phyloP scores from a whole-genome alignment of 2,888 invertebrate genomes.

The Aquatica leii region DNA sequence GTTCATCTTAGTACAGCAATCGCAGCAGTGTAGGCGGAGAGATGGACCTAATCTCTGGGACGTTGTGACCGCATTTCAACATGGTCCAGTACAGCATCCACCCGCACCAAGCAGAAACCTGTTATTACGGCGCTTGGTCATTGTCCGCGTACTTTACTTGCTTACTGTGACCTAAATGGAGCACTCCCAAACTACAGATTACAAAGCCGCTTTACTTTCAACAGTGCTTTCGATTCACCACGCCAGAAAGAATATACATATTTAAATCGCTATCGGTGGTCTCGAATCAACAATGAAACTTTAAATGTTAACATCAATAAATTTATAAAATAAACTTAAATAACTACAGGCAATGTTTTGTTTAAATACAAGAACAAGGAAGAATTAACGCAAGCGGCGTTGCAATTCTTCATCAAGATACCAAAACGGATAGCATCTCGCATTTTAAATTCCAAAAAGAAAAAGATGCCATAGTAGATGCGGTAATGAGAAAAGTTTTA shows the following conservation, averaged over 20 bases:
- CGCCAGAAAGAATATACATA: background rate
- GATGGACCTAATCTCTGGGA: conserved; percentile 47
- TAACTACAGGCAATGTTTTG: conserved; percentile 6
- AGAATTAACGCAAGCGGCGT: conserved; percentile 1
- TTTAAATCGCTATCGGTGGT: conserved; percentile 11
- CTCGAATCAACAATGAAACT: conserved; percentile 4
- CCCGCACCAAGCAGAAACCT: conserved; percentile 58
- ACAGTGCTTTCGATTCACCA: conserved; percentile 21
- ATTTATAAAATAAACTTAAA: conserved; percentile 7
- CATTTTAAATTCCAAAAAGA: background rate
- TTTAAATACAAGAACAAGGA: conserved; percentile 9
- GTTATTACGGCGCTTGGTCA: conserved; percentile 56
- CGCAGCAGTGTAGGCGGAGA: conserved; percentile 45
- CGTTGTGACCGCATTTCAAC: conserved; percentile 49
- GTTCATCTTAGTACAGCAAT: conserved; percentile 12
- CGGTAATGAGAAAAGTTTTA: background rate
- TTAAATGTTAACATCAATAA: conserved; percentile 1
- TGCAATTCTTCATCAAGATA: conserved; percentile 1
- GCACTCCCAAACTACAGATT: conserved; percentile 54
- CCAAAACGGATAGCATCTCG: background rate
- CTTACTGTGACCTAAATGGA: conserved; percentile 57
- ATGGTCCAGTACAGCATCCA: conserved; percentile 53
- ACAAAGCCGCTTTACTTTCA: conserved; percentile 46
- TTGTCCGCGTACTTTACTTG: conserved; percentile 57
- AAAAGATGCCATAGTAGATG: background rate